Percentiles rank a stretch among this genome's conserved stretches.
These are phyloP conservation scores for Calameuta filiformis DNA, from an alignment of 2,888 invertebrate genomes.

Conservation along the genomic window DNA sequence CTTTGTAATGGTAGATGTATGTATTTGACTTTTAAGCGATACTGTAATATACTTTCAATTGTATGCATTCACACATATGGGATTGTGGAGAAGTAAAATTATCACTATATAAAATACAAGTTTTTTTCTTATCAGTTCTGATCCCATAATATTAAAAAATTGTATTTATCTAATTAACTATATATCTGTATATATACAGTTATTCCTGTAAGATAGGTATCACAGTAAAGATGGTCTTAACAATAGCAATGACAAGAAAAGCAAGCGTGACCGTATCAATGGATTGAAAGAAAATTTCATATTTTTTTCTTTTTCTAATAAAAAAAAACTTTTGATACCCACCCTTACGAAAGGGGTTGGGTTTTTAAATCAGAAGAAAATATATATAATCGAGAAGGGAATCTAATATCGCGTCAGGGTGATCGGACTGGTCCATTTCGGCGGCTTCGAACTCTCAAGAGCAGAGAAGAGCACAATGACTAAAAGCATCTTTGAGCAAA, in stretches of 20 bases:
- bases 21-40: background rate
- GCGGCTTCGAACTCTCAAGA: slow-evolving; percentile 16
- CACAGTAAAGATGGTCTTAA: background rate
- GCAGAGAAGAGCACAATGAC: slow-evolving; percentile 39
- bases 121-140: background rate
- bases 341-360: background rate
- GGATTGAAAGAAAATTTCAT: background rate
- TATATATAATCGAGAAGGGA: background rate
- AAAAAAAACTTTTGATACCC: background rate
- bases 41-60: background rate
- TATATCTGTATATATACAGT: background rate
- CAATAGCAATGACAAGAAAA: background rate
- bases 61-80: background rate
- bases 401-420: background rate
- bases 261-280: background rate
- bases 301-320: background rate
- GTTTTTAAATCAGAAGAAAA: background rate
- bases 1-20: background rate
- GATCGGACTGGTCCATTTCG: slow-evolving; percentile 27
- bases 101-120: background rate
- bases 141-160: too few relatives aligned
- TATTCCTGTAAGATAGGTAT: background rate
- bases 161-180: background rate
- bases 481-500: slow-evolving; percentile 49
- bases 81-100: background rate